These are phyloP conservation scores for Hirtodrosophila trivittata DNA, from an alignment of 2,888 invertebrate genomes.

Conservation along the genomic window DNA sequence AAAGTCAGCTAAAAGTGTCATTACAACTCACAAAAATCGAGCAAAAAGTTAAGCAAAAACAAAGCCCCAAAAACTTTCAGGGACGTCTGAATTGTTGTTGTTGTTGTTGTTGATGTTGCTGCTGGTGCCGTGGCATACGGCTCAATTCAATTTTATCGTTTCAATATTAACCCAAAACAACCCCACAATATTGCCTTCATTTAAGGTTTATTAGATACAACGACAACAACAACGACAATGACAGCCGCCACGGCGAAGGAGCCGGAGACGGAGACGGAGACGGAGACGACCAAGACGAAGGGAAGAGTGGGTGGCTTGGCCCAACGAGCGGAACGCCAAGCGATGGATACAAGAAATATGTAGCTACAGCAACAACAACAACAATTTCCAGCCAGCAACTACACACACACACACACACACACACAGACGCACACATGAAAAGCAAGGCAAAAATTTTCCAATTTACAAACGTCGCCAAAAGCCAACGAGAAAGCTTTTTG, in stretches of 20 bases:
- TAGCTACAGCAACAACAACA: conserved; percentile 48
- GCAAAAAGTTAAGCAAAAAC: conserved; percentile 41
- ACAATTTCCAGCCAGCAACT: conserved; percentile 1
- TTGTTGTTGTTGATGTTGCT: conserved; percentile 24
- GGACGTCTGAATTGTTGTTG: conserved; percentile 52
- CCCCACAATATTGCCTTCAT: conserved; percentile 82
- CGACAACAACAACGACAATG: conserved; percentile 43
- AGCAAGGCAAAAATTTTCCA: conserved; percentile 77
- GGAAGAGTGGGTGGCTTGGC: conserved; percentile 2
- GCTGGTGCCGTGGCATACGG: conserved; percentile 54
- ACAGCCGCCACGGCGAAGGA: conserved; percentile 16
- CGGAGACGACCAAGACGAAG: not conserved
- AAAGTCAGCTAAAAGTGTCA: conserved; percentile 81
- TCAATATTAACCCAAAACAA: conserved; percentile 82
- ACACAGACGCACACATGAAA: conserved; percentile 32
- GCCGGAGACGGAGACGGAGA: not conserved
- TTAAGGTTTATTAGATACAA: conserved; percentile 82
- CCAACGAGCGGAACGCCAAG: conserved; percentile 67
- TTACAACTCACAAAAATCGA: conserved; percentile 72
- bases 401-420: conserved; percentile 6
- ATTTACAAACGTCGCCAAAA: conserved; percentile 79
- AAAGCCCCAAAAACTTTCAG: conserved; percentile 65
- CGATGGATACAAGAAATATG: conserved; percentile 66
- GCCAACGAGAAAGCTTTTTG: conserved; percentile 50
- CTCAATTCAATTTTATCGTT: conserved; percentile 82